phyloP scores from a whole-genome alignment of 2,888 invertebrate genomes.

The Eurytoma californica region DNA sequence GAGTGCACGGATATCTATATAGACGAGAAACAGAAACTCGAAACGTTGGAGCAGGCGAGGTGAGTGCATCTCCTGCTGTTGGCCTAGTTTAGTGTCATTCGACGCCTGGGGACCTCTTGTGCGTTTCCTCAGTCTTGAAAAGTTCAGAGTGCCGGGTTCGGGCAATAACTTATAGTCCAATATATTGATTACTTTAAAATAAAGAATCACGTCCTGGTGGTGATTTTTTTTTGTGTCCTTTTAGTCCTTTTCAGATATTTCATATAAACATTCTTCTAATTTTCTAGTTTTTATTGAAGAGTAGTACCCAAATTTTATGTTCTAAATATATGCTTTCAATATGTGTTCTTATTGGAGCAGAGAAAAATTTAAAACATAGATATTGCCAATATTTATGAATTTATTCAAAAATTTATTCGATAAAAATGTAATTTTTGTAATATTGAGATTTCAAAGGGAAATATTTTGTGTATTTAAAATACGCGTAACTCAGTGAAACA shows the following conservation, averaged over 20 bases:
- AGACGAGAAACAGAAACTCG: conserved; percentile 35
- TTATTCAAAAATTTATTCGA: too few species aligned
- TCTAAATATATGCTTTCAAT: too few species aligned
- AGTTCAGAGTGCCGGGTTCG: conserved; percentile 46
- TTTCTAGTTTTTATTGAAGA: background rate
- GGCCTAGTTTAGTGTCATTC: conserved; percentile 52
- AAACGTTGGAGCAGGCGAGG: conserved; percentile 12
- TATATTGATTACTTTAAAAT: conserved; percentile 37
- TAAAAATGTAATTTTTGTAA: background rate
- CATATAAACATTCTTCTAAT: background rate
- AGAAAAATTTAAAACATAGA: too few species aligned
- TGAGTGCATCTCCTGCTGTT: conserved; percentile 12
- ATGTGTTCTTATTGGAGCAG: too few species aligned
- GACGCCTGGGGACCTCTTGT: conserved; percentile 30
- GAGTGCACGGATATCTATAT: background rate
- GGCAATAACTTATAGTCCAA: conserved; percentile 38
- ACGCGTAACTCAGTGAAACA: conserved; percentile 1
- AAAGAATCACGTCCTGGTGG: background rate
- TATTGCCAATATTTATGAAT: too few species aligned
- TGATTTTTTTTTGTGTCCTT: background rate
- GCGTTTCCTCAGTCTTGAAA: conserved; percentile 40
- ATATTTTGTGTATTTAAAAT: background rate
- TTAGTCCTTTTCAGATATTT: background rate
- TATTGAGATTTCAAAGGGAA: background rate
- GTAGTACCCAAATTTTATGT: too few species aligned